Conservation (phyloP, 2,113 vertebrate species). For the Grantiella picta region DNA sequence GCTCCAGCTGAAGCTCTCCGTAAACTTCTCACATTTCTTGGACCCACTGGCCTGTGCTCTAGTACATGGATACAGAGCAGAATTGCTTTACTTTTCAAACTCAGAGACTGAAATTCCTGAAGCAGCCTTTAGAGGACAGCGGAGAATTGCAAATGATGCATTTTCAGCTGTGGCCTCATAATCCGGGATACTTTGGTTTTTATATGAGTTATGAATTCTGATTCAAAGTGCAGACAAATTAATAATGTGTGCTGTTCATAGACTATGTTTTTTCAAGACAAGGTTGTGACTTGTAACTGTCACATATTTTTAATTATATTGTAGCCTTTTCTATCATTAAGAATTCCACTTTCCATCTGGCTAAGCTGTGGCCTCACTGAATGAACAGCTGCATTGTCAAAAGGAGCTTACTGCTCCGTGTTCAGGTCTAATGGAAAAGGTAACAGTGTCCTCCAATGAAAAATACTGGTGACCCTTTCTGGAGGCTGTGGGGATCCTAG, state of each 20-base stretch:
- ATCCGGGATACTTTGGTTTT: fast-evolving
- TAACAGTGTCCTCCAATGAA: not conserved
- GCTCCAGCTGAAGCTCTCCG: not conserved
- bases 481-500: not conserved
- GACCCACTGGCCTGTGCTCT: fast-evolving
- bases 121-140: slow-evolving; percentile 57
- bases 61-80: not conserved
- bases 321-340: not conserved
- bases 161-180: not conserved
- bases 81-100: not conserved
- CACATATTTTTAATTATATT: not conserved
- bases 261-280: not conserved
- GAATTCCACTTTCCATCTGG: not conserved
- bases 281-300: not conserved
- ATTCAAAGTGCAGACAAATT: not conserved
- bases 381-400: not conserved
- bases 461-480: not conserved
- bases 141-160: slow-evolving; percentile 36
- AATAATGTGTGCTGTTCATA: not conserved
- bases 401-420: not conserved
- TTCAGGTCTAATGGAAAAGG: not conserved
- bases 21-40: not conserved
- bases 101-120: slow-evolving; percentile 32
- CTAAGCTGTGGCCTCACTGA: not conserved
- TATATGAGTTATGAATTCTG: not conserved